Percentiles rank a stretch among this genome's conserved stretches.
Evolutionary conservation across 2,888 invertebrate genomes (phyloP).

Genomic region (Brachypalpus laphriformis): DNA sequence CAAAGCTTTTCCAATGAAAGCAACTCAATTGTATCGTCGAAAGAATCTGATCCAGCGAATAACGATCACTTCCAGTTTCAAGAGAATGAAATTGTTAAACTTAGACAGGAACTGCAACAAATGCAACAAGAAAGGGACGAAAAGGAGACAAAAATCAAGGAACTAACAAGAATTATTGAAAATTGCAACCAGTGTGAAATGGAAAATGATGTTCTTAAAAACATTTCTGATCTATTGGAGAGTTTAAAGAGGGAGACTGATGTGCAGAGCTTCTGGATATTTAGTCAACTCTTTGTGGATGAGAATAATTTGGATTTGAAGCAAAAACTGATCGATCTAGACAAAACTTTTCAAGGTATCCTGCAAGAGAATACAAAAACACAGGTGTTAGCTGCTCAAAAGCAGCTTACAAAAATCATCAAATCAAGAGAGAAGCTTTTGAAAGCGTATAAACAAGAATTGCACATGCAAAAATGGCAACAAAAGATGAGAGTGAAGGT

Average conservation of each 20-base stretch:
- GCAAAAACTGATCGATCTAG: constrained; percentile 32
- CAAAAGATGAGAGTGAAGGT: constrained; percentile 76
- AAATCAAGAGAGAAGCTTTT: constrained; percentile 72
- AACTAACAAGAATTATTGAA: constrained; percentile 72
- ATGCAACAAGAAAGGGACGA: constrained; percentile 72
- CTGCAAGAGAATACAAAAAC: constrained; percentile 6
- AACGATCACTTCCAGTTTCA: neutral
- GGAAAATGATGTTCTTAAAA: constrained; percentile 44
- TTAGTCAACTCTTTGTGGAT: constrained; percentile 47
- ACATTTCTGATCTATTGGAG: constrained; percentile 30
- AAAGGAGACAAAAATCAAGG: constrained; percentile 75
- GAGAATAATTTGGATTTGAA: constrained; percentile 35
- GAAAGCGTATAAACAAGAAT: constrained; percentile 73
- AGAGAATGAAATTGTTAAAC: constrained; percentile 53
- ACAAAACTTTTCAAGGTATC: constrained; percentile 36
- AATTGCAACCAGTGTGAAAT: constrained; percentile 64
- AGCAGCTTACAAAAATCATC: constrained; percentile 64
- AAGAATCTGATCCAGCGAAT: neutral
- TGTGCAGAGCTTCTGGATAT: constrained; percentile 29
- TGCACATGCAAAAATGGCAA: constrained; percentile 73
- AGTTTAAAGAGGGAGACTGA: constrained; percentile 7
- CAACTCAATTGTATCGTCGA: neutral
- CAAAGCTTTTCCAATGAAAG: constrained; percentile 23
- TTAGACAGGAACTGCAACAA: constrained; percentile 71
- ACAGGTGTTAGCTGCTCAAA: neutral